Conservation (phyloP, 2,113 vertebrate species). For the Xenopus laevis region DNA sequence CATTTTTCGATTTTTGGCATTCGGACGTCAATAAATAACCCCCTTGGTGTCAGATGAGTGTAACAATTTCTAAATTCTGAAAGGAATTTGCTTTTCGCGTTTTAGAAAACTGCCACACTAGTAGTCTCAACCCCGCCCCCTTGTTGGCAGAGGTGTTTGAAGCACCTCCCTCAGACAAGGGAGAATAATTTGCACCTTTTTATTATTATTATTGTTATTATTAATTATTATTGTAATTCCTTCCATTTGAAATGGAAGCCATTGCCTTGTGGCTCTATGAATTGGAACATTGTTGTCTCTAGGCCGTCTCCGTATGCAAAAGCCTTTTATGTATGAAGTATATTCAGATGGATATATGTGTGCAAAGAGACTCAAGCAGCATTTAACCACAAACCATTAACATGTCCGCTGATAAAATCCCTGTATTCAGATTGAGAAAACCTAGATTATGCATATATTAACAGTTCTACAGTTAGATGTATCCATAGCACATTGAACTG, state of each 20-base stretch:
- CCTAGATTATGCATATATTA: conserved; percentile 1
- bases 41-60: not conserved
- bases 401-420: conserved; percentile 13
- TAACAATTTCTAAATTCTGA: not conserved
- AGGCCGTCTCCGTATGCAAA: conserved; percentile 75
- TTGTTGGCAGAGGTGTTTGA: conserved; percentile 2
- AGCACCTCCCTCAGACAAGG: conserved; percentile 60
- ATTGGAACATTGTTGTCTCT: conserved; percentile 73
- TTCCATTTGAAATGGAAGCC: conserved; percentile 78
- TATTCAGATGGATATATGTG: conserved; percentile 65
- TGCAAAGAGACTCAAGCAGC: conserved; percentile 71
- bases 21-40: too few species aligned
- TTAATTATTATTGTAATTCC: conserved; percentile 48
- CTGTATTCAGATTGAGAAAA: not conserved
- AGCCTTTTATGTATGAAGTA: conserved; percentile 75
- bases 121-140: conserved; percentile 50
- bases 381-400: conserved; percentile 68
- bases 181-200: conserved; percentile 79
- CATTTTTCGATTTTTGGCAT: too few species aligned
- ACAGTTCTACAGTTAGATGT: not conserved
- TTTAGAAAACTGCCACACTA: conserved; percentile 71
- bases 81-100: conserved; percentile 67
- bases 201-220: conserved; percentile 53
- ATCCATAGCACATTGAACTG: not conserved
- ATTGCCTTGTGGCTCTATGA: conserved; percentile 83